These are phyloP conservation scores for Thryonomys swinderianus DNA, from an alignment of 2,113 vertebrate species.

Conservation along the genomic window DNA sequence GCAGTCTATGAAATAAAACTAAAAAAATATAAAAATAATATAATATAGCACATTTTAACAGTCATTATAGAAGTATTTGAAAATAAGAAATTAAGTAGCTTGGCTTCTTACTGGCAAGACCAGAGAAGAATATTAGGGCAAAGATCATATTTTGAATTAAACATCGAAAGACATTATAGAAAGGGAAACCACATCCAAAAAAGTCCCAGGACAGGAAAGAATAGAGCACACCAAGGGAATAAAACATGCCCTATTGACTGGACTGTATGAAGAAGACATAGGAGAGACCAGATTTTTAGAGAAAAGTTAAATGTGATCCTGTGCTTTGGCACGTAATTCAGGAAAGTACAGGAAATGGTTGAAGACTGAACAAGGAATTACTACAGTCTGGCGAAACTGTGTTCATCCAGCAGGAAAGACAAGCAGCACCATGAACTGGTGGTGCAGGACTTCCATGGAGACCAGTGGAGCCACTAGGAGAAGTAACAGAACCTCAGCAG, in stretches of 20 bases:
- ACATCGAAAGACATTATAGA: background rate
- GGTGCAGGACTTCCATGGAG: background rate
- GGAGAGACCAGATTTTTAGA: constrained; percentile 22
- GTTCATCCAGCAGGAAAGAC: background rate
- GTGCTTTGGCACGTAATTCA: background rate
- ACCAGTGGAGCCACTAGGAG: background rate
- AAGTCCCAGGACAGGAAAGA: background rate
- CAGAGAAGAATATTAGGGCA: background rate
- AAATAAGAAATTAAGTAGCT: background rate
- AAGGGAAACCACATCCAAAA: background rate
- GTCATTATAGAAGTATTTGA: background rate
- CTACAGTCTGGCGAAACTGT: background rate
- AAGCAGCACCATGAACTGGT: rapidly evolving
- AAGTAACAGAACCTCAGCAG: background rate
- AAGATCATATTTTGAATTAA: background rate
- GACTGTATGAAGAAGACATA: background rate
- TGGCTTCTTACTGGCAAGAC: background rate
- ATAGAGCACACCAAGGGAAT: no score
- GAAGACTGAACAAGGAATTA: background rate
- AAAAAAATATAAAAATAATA: background rate
- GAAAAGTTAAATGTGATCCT: background rate
- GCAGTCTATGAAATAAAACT: background rate
- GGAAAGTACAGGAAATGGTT: background rate
- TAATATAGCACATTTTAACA: background rate
- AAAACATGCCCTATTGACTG: background rate